phyloP scores from a whole-genome alignment of 2,113 vertebrate species.

The Istiophorus platypterus region DNA sequence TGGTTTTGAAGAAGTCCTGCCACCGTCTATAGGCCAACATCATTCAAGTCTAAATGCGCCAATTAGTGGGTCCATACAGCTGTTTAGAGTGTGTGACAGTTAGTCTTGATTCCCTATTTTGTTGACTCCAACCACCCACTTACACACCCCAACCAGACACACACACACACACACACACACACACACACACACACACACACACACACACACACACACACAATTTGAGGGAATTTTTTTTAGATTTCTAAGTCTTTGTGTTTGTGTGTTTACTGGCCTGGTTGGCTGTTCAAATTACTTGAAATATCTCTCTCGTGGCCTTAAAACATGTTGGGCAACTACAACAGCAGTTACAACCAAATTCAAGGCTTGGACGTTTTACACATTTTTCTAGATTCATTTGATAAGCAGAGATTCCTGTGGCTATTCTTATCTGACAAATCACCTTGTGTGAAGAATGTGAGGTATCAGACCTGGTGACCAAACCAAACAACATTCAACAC shows the following conservation, averaged over 20 bases:
- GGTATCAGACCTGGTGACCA: not conserved
- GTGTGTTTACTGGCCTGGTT: constrained; percentile 56
- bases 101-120: not conserved
- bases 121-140: not conserved
- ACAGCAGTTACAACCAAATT: constrained; percentile 27
- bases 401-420: constrained; percentile 10
- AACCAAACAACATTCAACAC: not conserved
- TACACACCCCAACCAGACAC: not conserved
- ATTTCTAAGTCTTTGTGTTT: constrained; percentile 65
- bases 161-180: not conserved
- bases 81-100: not conserved
- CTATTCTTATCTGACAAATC: not conserved
- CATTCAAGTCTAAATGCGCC: not conserved
- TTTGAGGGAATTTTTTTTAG: constrained; percentile 41
- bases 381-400: not conserved
- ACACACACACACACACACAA: constrained; percentile 10
- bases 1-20: not conserved
- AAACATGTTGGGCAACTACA: constrained; percentile 12
- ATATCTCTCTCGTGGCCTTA: not conserved
- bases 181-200: not conserved
- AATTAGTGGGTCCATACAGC: not conserved
- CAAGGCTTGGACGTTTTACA: constrained; percentile 14
- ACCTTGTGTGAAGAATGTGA: not conserved
- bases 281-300: constrained; percentile 8
- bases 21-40: not conserved